Evolutionary conservation across 2,113 vertebrate genomes (phyloP).

Genomic region (Propithecus coquereli): DNA sequence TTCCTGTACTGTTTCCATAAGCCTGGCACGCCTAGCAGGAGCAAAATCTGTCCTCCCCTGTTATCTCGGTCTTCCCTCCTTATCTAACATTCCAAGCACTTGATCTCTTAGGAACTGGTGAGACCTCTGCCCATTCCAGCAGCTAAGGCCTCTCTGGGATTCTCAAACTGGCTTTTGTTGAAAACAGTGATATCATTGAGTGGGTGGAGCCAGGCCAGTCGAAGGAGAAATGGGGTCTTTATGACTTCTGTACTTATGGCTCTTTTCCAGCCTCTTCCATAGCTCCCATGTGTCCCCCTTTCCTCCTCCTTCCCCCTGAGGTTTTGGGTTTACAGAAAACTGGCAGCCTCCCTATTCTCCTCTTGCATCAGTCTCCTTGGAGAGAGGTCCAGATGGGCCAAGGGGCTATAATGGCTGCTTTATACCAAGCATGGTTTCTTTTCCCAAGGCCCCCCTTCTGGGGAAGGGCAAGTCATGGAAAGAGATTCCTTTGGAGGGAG

Average conservation of each 20-base stretch:
- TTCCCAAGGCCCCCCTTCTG: background rate
- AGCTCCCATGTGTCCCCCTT: background rate
- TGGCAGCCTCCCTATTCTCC: conserved; percentile 63
- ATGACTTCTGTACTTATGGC: conserved; percentile 79
- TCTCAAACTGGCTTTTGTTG: conserved; percentile 59
- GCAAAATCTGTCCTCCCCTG: background rate
- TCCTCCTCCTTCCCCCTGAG: conserved; percentile 7
- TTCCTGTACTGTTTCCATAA: background rate
- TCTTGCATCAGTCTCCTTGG: conserved; percentile 30
- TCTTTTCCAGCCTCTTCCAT: conserved; percentile 69
- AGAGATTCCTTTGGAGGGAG: conserved; percentile 12
- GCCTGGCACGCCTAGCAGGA: background rate
- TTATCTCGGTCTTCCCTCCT: background rate
- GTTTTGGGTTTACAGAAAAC: conserved; percentile 84
- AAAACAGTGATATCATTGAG: conserved; percentile 81
- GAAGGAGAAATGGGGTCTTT: conserved; percentile 73
- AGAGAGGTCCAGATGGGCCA: conserved; percentile 34
- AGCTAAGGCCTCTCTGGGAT: conserved; percentile 1
- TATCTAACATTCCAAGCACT: background rate
- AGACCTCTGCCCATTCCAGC: background rate
- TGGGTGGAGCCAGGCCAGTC: conserved; percentile 39
- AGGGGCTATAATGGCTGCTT: conserved; percentile 47
- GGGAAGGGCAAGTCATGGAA: background rate
- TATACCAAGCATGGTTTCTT: conserved; percentile 32
- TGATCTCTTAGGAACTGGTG: background rate